Conservation (phyloP, 2,888 invertebrate species). For the Volucella bombylans region DNA sequence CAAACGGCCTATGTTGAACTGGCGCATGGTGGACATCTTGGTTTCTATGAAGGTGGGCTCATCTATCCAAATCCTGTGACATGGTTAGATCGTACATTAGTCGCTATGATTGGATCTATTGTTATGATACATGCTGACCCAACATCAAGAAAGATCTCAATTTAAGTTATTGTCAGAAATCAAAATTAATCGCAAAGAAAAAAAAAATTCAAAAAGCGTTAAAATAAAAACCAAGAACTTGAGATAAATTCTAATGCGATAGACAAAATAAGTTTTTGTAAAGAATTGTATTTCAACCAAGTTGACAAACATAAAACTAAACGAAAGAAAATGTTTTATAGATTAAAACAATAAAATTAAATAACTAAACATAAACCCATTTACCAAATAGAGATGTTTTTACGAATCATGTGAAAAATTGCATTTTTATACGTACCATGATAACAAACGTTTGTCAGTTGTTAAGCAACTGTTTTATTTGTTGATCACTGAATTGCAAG, state of each 20-base stretch:
- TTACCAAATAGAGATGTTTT: constrained; percentile 35
- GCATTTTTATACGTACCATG: constrained; percentile 29
- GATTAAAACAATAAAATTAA: constrained; percentile 46
- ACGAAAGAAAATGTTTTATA: constrained; percentile 49
- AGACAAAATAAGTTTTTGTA: constrained; percentile 46
- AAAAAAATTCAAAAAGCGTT: constrained; percentile 2
- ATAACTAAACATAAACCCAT: constrained; percentile 14
- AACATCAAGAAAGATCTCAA: constrained; percentile 65
- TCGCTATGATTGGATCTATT: constrained; percentile 90
- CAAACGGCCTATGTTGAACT: constrained; percentile 90
- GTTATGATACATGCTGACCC: constrained; percentile 82
- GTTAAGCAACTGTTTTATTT: constrained; percentile 3
- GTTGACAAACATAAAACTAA: constrained; percentile 22
- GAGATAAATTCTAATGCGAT: constrained; percentile 6
- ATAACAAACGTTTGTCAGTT: neutral
- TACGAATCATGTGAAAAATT: constrained; percentile 33
- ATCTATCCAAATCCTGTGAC: constrained; percentile 94
- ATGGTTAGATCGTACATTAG: constrained; percentile 95
- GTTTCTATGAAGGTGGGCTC: constrained; percentile 95
- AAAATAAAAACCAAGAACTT: constrained; percentile 40
- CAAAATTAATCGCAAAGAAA: constrained; percentile 16
- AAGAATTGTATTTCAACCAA: constrained; percentile 28
- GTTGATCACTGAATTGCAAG: constrained; percentile 18
- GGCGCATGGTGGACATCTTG: constrained; percentile 96
- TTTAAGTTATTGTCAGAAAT: constrained; percentile 41